These are phyloP conservation scores for Dicrostonyx torquatus DNA, from an alignment of 2,797 vertebrate species.

Conservation along the genomic window DNA sequence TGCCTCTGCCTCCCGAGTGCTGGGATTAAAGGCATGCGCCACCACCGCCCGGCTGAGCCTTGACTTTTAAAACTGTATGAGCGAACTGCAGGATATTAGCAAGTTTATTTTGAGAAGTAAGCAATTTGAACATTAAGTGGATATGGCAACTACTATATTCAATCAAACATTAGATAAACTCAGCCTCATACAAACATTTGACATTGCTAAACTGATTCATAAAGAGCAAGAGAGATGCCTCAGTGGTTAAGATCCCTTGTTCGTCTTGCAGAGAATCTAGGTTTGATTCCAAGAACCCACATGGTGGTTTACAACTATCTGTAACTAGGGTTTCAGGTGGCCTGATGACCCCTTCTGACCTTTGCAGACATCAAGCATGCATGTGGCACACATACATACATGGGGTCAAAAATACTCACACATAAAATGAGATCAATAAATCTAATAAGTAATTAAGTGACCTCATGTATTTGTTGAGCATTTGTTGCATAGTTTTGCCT, in stretches of 20 bases:
- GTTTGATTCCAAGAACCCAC: background rate
- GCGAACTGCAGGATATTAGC: background rate
- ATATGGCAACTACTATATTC: background rate
- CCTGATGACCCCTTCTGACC: background rate
- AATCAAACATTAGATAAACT: background rate
- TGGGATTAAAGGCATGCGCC: too few species aligned
- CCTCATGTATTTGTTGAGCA: background rate
- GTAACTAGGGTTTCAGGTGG: background rate
- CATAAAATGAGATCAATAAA: background rate
- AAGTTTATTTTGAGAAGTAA: slow-evolving; percentile 55
- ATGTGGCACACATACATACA: too few species aligned
- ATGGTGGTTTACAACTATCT: too few species aligned
- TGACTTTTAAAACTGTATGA: slow-evolving; percentile 43
- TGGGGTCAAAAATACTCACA: background rate
- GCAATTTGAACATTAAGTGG: slow-evolving; percentile 24
- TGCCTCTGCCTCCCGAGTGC: too few species aligned
- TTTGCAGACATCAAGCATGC: background rate
- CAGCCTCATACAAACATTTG: background rate
- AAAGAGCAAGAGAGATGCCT: background rate
- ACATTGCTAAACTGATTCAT: background rate
- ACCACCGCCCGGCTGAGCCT: too few species aligned
- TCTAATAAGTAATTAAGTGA: slow-evolving; percentile 4
- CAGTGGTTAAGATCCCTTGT: background rate
- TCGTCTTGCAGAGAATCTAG: background rate
- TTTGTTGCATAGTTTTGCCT: background rate